Evolutionary conservation across 1,140 invertebrate species (phyloP).

Genomic region (Anastrepha obliqua): DNA sequence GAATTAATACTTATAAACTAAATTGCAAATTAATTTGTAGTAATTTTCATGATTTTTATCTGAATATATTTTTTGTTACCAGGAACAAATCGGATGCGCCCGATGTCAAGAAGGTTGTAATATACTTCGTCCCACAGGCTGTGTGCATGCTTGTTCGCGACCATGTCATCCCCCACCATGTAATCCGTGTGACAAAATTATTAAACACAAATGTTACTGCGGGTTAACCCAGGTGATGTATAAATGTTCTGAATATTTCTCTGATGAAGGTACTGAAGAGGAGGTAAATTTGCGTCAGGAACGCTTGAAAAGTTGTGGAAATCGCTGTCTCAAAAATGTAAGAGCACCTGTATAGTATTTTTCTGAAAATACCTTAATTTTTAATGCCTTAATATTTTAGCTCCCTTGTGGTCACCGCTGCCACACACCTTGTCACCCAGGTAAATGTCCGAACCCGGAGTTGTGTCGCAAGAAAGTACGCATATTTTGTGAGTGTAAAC

Average conservation of each 20-base stretch:
- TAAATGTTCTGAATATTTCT: slow-evolving; percentile 81
- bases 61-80: slow-evolving; percentile 36
- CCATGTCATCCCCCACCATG: slow-evolving; percentile 85
- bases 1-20: no score
- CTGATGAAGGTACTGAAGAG: slow-evolving; percentile 75
- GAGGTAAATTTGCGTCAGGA: slow-evolving; percentile 68
- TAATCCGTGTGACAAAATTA: slow-evolving; percentile 81
- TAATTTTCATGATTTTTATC: no score
- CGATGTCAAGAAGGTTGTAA: slow-evolving; percentile 83
- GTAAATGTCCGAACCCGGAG: slow-evolving; percentile 81
- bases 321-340: slow-evolving; percentile 90
- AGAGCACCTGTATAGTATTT: slow-evolving; percentile 63
- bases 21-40: no score
- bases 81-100: slow-evolving; percentile 77
- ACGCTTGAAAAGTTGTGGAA: slow-evolving; percentile 72
- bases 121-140: slow-evolving; percentile 83
- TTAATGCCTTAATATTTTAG: slow-evolving; percentile 69
- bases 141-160: slow-evolving; percentile 84
- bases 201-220: slow-evolving; percentile 88
- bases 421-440: slow-evolving; percentile 84
- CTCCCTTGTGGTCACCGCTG: slow-evolving; percentile 87
- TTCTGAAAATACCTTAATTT: not conserved
- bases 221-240: slow-evolving; percentile 83
- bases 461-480: slow-evolving; percentile 87
- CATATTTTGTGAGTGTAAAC: slow-evolving; percentile 83